Evolutionary conservation across 2,797 vertebrate genomes (phyloP).

Genomic region (Ciconia nigra): DNA sequence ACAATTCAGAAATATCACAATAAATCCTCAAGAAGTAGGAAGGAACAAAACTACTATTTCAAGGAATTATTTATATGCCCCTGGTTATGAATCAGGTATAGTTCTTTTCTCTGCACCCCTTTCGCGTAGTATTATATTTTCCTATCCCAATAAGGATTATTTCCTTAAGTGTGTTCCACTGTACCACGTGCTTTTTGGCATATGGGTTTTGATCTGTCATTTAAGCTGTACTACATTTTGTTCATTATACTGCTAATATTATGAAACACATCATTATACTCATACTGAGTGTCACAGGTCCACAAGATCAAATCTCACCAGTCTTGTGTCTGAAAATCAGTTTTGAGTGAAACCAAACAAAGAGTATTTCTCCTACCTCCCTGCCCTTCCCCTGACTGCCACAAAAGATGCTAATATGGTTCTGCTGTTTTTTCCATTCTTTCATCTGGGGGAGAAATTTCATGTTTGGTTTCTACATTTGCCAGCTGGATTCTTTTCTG

Average conservation of each 20-base stretch:
- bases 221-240: background rate
- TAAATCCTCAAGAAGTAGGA: background rate
- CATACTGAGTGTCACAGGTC: background rate
- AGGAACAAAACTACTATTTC: background rate
- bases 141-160: background rate
- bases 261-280: constrained; percentile 66
- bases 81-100: background rate
- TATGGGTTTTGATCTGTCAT: background rate
- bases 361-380: background rate
- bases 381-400: background rate
- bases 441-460: background rate
- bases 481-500: background rate
- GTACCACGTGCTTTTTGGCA: background rate
- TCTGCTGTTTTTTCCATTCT: background rate
- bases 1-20: background rate
- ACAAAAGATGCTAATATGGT: background rate
- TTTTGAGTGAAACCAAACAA: background rate
- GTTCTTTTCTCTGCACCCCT: background rate
- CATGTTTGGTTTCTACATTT: background rate
- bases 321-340: background rate
- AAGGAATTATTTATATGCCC: background rate
- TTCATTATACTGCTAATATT: constrained; percentile 35
- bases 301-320: background rate
- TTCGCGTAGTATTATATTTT: background rate
- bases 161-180: background rate